Base-by-base conservation (phyloP, 2,797 vertebrate species). In the Rhinatrema bivittatum region DNA sequence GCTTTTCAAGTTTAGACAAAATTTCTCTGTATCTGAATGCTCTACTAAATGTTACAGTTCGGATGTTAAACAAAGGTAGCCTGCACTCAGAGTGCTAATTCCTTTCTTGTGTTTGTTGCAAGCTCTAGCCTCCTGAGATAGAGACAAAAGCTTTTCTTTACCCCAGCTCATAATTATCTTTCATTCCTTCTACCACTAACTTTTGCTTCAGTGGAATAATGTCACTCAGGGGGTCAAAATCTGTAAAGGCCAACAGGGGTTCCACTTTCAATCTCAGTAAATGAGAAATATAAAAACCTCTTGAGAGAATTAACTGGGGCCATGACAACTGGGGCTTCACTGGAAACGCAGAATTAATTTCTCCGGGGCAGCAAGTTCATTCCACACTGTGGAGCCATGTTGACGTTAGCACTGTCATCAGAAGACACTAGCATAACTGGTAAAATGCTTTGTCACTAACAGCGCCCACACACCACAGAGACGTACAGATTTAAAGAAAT, bases 121-220 rank as follows among this genome's bases (percentile, higher is more conserved):
- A 64, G 39, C 37, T 59, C 29, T 32, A 40, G 36, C 35, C 50
- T 60, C 32, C 47, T 62, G 44, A 48, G 46, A 67, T 49, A n/a
- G n/a, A n/a, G 70, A 67, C 1, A 55, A 53, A 51, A 52, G 53
- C 70, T 64, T 73, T 62, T 59, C 66, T 61, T 67, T 46, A 69
- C 54, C 41, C 25, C 56, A 50, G 53, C 61, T 60, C 53, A 56
- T 39, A 37, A 34, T 37, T 50, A 64, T 53, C 62, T 70, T 67
- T 61, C 58, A n/a, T 47, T 48, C 62, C 50, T 65, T 54, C 39
- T 39, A 61, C 58, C 65, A 73, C 56, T 28, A 45, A 63, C 58
- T 66, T 72, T 70, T 54, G 38, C 62, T 54, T 56, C 51, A 59
- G 56, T 60, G 53, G 56, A 46, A 62, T 37, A 64, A 65, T 53